Percentiles rank a stretch among this genome's conserved stretches.
phyloP scores from a whole-genome alignment of 2,797 vertebrate species.

The Harpagifer antarcticus region DNA sequence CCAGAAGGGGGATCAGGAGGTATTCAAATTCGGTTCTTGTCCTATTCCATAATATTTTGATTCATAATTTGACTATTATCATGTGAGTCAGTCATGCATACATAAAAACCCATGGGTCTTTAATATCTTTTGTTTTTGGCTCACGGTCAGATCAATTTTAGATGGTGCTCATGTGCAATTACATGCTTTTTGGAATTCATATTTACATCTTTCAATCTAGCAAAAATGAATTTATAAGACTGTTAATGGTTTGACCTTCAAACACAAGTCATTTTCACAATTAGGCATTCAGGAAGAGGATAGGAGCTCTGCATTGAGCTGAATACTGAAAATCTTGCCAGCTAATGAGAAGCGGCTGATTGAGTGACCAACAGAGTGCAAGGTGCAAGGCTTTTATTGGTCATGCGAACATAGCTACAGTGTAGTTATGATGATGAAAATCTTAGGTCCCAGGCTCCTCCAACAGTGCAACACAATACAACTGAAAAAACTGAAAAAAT shows the following conservation, averaged over 20 bases:
- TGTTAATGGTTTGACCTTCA: not conserved
- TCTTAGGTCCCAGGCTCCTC: too few relatives aligned
- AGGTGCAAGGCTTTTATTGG: too few relatives aligned
- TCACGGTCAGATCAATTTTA: not conserved
- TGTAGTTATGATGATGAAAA: too few relatives aligned
- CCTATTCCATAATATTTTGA: constrained; percentile 11
- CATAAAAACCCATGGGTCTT: constrained; percentile 2
- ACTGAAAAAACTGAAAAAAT: too few relatives aligned
- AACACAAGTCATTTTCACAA: not conserved
- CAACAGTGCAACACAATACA: too few relatives aligned
- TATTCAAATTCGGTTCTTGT: constrained; percentile 1
- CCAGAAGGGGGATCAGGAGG: constrained; percentile 14
- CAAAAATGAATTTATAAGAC: constrained; percentile 1
- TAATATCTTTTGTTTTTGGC: constrained; percentile 1
- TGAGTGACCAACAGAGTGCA: not conserved
- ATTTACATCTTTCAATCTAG: not conserved
- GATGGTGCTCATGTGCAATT: not conserved
- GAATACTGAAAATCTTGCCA: not conserved
- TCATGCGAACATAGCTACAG: too few relatives aligned
- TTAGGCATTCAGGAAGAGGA: not conserved
- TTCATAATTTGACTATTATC: not conserved
- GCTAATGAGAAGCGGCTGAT: not conserved
- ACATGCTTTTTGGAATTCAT: not conserved
- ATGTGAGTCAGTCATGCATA: constrained; percentile 1
- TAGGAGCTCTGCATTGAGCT: not conserved